Conservation (phyloP, 37 sponge, comb jelly and placozoan genomes). For the Theonella swinhoei region DNA sequence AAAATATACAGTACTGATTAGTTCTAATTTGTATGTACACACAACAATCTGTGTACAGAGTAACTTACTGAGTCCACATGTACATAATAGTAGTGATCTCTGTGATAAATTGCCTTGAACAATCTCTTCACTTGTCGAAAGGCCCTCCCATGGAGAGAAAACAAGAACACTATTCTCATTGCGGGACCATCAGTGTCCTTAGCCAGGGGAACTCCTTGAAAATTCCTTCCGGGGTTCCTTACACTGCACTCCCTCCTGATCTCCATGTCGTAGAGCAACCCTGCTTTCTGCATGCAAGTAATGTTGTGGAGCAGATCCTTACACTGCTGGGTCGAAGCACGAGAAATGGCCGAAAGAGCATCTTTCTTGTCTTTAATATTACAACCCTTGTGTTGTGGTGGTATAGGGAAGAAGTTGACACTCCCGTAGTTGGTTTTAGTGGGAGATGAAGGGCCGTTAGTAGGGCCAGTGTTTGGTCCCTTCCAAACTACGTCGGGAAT, state of each 20-base stretch:
- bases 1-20: no score
- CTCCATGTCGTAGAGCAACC: constrained; percentile 54
- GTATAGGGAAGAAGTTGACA: neutral
- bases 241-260: constrained; percentile 68
- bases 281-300: constrained; percentile 56
- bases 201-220: constrained; percentile 20
- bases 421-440: neutral
- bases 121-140: constrained; percentile 81
- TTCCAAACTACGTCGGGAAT: neutral
- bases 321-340: constrained; percentile 76
- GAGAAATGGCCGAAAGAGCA: constrained; percentile 74
- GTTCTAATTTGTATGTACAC: no score
- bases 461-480: neutral
- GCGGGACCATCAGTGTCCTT: neutral
- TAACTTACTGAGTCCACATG: constrained; percentile 87
- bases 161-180: constrained; percentile 72
- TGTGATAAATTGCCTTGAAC: constrained; percentile 90
- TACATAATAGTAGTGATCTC: constrained; percentile 86
- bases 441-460: neutral
- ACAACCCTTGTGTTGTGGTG: constrained; percentile 14
- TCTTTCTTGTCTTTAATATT: constrained; percentile 48
- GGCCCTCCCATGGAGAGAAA: constrained; percentile 88
- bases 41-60: no score
- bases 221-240: constrained; percentile 40
- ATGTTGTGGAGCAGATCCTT: constrained; percentile 64